A percentile compares a stretch with the other conserved stretches of the same genome.
Conservation (phyloP, 2,797 vertebrate genomes). For the Anguilla anguilla region DNA sequence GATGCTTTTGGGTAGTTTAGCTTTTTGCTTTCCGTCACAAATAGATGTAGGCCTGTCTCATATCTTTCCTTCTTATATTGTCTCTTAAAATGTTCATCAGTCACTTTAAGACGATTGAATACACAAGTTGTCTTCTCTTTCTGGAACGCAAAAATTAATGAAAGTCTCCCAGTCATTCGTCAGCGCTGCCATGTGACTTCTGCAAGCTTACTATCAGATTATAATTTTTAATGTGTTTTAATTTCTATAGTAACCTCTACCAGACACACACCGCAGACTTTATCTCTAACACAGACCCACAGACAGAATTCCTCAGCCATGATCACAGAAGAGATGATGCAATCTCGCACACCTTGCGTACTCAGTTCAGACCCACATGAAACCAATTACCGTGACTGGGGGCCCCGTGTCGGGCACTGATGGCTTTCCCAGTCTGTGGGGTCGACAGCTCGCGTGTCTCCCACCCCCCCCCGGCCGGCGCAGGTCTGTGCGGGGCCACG, state of each 20-base stretch:
- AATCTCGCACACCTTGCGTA: slow-evolving; percentile 56
- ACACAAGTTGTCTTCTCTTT: not conserved
- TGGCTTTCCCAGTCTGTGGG: slow-evolving; percentile 64
- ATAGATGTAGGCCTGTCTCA: not conserved
- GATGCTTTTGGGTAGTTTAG: not conserved
- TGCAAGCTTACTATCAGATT: not conserved
- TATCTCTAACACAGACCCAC: not conserved
- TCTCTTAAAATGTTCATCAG: not conserved
- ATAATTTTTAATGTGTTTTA: not conserved
- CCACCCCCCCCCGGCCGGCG: slow-evolving; percentile 25
- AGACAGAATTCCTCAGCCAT: not conserved
- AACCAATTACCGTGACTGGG: slow-evolving; percentile 59
- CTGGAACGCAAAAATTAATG: not conserved
- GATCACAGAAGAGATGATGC: slow-evolving; percentile 52
- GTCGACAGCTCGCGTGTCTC: slow-evolving; percentile 42
- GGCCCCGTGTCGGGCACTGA: slow-evolving; percentile 44
- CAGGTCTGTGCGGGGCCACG: slow-evolving; percentile 4
- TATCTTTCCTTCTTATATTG: not conserved
- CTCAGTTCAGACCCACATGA: slow-evolving; percentile 60
- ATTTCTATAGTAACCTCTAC: not conserved
- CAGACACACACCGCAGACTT: not conserved
- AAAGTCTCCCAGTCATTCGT: not conserved
- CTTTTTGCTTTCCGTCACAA: not conserved
- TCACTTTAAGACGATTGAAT: not conserved
- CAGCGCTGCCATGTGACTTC: not conserved